Conservation (phyloP, 37 sponge, comb jelly and placozoan genomes). For the Haliclona indistincta region DNA sequence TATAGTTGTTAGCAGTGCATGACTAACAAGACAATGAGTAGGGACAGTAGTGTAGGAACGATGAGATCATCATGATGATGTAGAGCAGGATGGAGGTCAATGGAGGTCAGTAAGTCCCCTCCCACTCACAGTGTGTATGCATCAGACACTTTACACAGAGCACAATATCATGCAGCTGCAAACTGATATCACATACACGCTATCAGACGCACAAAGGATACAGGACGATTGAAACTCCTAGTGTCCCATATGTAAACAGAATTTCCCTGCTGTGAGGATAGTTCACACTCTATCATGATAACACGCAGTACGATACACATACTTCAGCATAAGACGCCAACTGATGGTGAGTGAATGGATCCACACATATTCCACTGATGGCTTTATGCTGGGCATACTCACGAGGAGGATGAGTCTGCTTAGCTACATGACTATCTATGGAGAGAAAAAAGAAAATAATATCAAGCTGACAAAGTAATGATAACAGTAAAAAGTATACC, state of each 20-base stretch:
- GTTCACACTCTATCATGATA: background rate
- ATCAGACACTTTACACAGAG: too few relatives aligned
- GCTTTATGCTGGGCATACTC: conserved; percentile 53
- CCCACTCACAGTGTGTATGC: too few relatives aligned
- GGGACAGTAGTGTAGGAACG: too few relatives aligned
- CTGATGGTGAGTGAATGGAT: conserved; percentile 28
- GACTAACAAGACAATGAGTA: too few relatives aligned
- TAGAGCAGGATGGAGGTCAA: too few relatives aligned
- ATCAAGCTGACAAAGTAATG: background rate
- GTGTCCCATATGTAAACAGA: conserved; percentile 75
- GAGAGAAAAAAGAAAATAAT: background rate
- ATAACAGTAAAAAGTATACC: conserved; percentile 24
- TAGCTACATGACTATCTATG: background rate
- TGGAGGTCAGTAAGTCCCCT: too few relatives aligned
- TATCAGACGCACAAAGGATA: conserved; percentile 51
- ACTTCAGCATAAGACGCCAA: conserved; percentile 67
- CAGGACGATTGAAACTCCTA: conserved; percentile 51
- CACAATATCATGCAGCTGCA: too few relatives aligned
- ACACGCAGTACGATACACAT: background rate
- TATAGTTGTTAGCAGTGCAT: too few relatives aligned
- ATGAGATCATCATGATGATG: too few relatives aligned
- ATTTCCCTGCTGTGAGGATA: conserved; percentile 20
- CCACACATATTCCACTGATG: conserved; percentile 38
- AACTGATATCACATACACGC: too few relatives aligned
- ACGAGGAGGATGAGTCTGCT: background rate